phyloP scores from a whole-genome alignment of 2,797 vertebrate genomes.

The Pelobates cultripes region DNA sequence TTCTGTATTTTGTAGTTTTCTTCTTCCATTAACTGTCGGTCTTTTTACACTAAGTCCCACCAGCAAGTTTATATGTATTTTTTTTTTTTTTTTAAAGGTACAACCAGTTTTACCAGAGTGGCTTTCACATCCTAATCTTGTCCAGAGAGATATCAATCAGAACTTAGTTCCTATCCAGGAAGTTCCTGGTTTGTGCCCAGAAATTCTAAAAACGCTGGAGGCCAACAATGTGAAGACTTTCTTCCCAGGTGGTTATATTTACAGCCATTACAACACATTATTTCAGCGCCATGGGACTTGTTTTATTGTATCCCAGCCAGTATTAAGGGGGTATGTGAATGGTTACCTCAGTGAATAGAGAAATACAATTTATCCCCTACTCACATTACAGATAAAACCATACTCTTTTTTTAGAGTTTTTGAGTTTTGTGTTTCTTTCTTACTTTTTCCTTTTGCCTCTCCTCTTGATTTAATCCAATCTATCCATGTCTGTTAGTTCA shows the following conservation, averaged over 20 bases:
- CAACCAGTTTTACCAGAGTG: slow-evolving; percentile 86
- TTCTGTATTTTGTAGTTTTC: neutral
- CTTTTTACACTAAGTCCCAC: neutral
- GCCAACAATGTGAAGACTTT: slow-evolving; percentile 79
- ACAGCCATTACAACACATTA: no score
- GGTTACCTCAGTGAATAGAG: no score
- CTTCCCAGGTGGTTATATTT: slow-evolving; percentile 84
- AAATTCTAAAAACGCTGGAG: slow-evolving; percentile 77
- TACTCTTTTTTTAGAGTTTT: no score
- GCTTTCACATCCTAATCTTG: slow-evolving; percentile 82
- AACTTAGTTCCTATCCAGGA: slow-evolving; percentile 75
- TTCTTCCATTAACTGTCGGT: neutral
- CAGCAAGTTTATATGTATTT: neutral
- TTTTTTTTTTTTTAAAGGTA: slow-evolving; percentile 70
- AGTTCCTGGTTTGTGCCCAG: slow-evolving; percentile 75
- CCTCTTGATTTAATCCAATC: neutral
- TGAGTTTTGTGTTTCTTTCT: no score
- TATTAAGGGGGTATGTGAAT: neutral
- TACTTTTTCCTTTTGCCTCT: no score
- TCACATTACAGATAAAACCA: no score
- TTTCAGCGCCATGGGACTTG: no score
- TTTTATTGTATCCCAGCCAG: neutral
- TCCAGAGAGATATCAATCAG: slow-evolving; percentile 80
- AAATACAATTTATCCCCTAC: no score
- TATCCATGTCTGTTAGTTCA: slow-evolving; percentile 21